phyloP scores from a whole-genome alignment of 1,140 invertebrate genomes.

The Pentalonia nigronervosa region DNA sequence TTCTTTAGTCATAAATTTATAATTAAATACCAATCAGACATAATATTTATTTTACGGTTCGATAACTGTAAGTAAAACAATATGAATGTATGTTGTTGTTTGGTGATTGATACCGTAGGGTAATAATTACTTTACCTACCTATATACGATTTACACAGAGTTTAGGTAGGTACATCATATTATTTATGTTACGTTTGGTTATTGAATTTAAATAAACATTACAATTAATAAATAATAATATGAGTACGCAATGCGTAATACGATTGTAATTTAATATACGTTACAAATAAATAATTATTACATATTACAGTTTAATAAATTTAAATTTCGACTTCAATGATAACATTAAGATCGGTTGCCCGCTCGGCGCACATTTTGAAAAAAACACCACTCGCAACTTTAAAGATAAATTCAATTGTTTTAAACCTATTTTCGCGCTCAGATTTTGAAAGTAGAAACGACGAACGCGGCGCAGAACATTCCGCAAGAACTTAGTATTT shows the following conservation, averaged over 20 bases:
- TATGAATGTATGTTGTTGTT: neutral
- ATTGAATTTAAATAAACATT: neutral
- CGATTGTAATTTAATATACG: neutral
- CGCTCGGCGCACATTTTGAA: neutral
- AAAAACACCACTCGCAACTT: neutral
- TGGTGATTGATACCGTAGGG: neutral
- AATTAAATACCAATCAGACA: neutral
- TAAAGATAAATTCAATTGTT: neutral
- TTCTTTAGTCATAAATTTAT: neutral
- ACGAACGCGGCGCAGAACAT: neutral
- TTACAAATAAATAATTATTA: neutral
- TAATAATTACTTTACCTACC: neutral
- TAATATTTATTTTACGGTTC: neutral
- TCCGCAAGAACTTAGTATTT: neutral
- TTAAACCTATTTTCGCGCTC: neutral
- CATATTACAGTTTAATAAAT: no score
- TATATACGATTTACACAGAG: no score
- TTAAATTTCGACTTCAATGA: no score
- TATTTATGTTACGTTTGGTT: neutral
- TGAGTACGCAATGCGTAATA: neutral
- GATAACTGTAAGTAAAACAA: neutral
- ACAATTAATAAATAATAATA: neutral
- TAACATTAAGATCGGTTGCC: neutral
- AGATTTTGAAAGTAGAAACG: neutral
- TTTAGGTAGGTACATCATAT: no score